Evolutionary conservation across 1,140 invertebrate species (phyloP), one percentile per base, ranked within the genome.

Genomic region (Danaus plexippus): DNA sequence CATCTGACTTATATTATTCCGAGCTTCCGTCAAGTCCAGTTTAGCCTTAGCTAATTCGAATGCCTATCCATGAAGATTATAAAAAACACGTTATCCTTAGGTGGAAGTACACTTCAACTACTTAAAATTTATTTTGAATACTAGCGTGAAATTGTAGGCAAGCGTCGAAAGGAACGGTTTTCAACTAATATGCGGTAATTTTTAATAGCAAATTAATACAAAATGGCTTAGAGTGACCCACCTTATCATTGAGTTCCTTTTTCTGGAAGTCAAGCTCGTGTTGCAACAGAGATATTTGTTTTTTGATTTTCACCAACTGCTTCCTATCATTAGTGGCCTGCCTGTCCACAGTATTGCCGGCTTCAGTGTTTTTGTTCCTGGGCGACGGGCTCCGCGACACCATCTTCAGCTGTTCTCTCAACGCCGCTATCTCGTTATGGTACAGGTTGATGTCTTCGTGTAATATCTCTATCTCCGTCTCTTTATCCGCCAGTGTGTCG

Each of bases 211-310:
- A 32, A 51, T 9, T 43, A 51, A 43, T 51, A 55, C 46, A 57
- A 41, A 52, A 56, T 8, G 2, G 2, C 22, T 11, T 11, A 56
- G n/a, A 10, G 32, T 40, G 11, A 40, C 62, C 61, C 56, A 88
- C 86, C 79, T 88, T 87, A 67, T 85, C 76, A 72, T 83, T 87
- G 46, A 88, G 63, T 52, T 88, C 85, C 59, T 87, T 88, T 66
- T 76, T 81, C 57, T 87, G 81, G 41, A 81, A 81, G 51, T 89
- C 88, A 1, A 91, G 63, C 50, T 90, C 88, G 57, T 90, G 89
- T 50, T 90, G 88, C 45, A 91, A 66, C 68, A 89, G 82, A 50
- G 85, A 75, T 42, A 92, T 88, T 68, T 92, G 88, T 57, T 90
- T 88, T 52, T 78, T 76, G 11, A 88, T 87, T 63, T 80, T 87